These are phyloP conservation scores for Ectemnius lituratus DNA, from an alignment of 2,888 invertebrate genomes.

Conservation along the genomic window DNA sequence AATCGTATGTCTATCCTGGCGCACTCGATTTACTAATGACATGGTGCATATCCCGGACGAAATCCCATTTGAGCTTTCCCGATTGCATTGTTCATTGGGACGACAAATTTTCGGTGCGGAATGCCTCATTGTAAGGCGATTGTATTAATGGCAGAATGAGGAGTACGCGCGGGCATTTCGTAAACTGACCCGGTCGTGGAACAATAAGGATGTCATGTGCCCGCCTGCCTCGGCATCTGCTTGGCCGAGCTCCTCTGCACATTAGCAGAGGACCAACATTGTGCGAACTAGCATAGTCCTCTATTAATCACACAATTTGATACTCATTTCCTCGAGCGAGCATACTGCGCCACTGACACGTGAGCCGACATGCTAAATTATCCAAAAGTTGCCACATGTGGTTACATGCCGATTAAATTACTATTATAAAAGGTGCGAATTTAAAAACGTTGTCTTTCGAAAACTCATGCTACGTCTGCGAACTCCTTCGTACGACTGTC, in stretches of 20 bases:
- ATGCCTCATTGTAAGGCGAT: constrained; percentile 12
- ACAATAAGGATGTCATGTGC: constrained; percentile 2
- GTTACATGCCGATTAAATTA: too few species aligned
- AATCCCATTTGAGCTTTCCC: constrained; percentile 29
- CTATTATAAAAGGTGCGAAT: too few species aligned
- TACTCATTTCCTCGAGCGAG: constrained; percentile 4
- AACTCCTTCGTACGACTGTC: constrained; percentile 25
- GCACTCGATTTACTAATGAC: not conserved
- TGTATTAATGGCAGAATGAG: constrained; percentile 13
- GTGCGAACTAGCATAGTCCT: not conserved
- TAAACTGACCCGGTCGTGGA: constrained; percentile 8
- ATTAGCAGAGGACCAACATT: not conserved
- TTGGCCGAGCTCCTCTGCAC: too few species aligned
- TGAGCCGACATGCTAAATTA: too few species aligned
- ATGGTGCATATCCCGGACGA: not conserved
- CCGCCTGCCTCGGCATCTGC: not conserved
- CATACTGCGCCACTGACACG: not conserved
- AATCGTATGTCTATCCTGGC: not conserved
- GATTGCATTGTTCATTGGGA: not conserved
- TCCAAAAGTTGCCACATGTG: too few species aligned
- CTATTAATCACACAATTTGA: constrained; percentile 25
- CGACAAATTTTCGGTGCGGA: constrained; percentile 2
- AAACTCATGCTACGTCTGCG: not conserved
- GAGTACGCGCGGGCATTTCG: not conserved
- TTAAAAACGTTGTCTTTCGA: too few species aligned